Evolutionary conservation across 2,888 invertebrate genomes (phyloP).

Genomic region (Drosophila eohydei): DNA sequence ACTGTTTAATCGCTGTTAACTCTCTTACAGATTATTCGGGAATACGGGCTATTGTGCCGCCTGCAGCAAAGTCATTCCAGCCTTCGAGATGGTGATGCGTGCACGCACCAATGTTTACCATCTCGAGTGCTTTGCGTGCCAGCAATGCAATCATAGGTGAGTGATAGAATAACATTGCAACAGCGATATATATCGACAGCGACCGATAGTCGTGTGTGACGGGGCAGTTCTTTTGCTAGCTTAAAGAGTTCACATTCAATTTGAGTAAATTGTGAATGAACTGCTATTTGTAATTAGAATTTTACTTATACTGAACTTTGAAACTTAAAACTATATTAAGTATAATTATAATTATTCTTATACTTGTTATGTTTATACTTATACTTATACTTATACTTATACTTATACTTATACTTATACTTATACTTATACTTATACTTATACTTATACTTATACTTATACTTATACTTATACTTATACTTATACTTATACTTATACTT

Average conservation of each 20-base stretch:
- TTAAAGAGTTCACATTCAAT: not conserved
- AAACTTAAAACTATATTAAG: not conserved
- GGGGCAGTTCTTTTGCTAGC: not conserved
- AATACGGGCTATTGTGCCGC: constrained; percentile 98
- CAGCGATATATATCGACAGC: not conserved
- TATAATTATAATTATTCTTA: not conserved
- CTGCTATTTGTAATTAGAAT: not conserved
- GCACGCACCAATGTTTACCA: constrained; percentile 98
- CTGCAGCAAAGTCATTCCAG: constrained; percentile 98
- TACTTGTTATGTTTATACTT: not conserved
- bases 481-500: not conserved
- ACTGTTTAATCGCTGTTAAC: constrained; percentile 2
- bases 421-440: not conserved
- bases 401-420: not conserved
- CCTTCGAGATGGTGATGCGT: constrained; percentile 99
- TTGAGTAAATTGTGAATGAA: not conserved
- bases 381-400: not conserved
- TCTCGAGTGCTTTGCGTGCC: constrained; percentile 98
- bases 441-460: not conserved
- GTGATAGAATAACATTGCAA: constrained; percentile 55
- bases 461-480: not conserved
- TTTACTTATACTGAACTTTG: not conserved
- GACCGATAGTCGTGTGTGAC: not conserved
- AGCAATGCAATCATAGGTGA: constrained; percentile 99
- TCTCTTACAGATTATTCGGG: constrained; percentile 91